phyloP scores from a whole-genome alignment of 2,113 vertebrate species.

The Sialia sialis region DNA sequence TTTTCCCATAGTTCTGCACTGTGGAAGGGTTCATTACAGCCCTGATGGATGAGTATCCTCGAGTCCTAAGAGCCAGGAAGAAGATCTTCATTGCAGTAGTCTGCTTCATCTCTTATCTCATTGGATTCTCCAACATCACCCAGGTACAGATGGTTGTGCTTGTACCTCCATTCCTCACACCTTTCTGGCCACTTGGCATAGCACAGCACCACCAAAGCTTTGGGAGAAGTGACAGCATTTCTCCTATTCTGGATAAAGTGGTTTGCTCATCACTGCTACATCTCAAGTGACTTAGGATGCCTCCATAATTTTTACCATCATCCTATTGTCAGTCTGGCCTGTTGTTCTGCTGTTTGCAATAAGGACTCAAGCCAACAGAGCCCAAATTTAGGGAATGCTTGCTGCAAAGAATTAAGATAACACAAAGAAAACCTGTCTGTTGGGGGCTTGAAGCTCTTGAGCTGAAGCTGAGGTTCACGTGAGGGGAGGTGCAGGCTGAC shows the following conservation, averaged over 20 bases:
- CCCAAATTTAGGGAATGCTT: not conserved
- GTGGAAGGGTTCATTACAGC: slow-evolving; percentile 92
- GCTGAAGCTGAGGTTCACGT: not conserved
- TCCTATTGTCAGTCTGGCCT: not conserved
- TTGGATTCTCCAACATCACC: slow-evolving; percentile 90
- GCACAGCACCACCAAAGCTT: not conserved
- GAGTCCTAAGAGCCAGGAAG: slow-evolving; percentile 82
- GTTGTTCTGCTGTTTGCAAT: not conserved
- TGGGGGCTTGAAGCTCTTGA: not conserved
- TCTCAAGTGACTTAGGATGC: not conserved
- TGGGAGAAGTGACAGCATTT: not conserved
- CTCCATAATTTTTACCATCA: not conserved
- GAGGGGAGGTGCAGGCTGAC: not conserved
- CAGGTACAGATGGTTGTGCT: slow-evolving; percentile 69
- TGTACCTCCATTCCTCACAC: not conserved
- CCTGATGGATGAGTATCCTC: slow-evolving; percentile 86
- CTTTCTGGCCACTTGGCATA: not conserved
- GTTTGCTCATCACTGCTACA: not conserved
- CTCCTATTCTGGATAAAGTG: not conserved
- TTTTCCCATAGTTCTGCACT: slow-evolving; percentile 81
- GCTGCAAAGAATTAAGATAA: not conserved
- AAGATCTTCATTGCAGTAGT: slow-evolving; percentile 86
- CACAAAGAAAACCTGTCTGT: not conserved
- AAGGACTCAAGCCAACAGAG: not conserved
- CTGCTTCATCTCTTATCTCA: slow-evolving; percentile 84